Evolutionary conservation across 2,797 vertebrate species (phyloP).

Genomic region (Tokudaia tokunoshimensis): DNA sequence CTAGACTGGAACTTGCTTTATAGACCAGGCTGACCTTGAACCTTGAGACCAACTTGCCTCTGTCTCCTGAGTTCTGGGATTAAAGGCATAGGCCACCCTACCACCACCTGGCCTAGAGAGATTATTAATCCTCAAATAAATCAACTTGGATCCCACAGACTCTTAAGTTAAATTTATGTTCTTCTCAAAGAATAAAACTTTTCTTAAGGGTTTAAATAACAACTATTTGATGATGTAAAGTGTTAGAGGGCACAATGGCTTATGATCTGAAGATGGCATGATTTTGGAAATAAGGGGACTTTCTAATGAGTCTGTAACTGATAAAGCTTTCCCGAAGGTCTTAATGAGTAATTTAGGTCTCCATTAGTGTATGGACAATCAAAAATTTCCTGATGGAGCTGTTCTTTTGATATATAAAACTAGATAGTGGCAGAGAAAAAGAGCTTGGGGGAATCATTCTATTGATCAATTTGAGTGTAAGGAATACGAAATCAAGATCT

Average conservation of each 20-base stretch:
- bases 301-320: background rate
- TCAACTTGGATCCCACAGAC: background rate
- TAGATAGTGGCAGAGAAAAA: background rate
- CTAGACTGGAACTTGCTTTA: background rate
- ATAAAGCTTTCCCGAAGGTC: background rate
- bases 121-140: background rate
- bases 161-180: conserved; percentile 4
- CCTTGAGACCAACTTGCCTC: background rate
- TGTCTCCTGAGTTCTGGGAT: background rate
- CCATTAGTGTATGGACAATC: background rate
- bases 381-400: background rate
- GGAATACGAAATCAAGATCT: background rate
- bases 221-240: conserved; percentile 17
- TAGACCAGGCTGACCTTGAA: background rate
- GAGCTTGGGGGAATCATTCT: background rate
- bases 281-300: background rate
- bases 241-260: background rate
- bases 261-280: background rate
- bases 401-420: conserved; percentile 9
- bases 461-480: background rate
- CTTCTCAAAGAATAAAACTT: conserved; percentile 2
- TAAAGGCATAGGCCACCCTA: background rate
- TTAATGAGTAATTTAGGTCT: background rate
- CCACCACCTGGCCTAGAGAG: background rate
- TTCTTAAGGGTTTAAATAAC: background rate